phyloP scores from a whole-genome alignment of 2,797 vertebrate genomes.

The Falco rusticolus region DNA sequence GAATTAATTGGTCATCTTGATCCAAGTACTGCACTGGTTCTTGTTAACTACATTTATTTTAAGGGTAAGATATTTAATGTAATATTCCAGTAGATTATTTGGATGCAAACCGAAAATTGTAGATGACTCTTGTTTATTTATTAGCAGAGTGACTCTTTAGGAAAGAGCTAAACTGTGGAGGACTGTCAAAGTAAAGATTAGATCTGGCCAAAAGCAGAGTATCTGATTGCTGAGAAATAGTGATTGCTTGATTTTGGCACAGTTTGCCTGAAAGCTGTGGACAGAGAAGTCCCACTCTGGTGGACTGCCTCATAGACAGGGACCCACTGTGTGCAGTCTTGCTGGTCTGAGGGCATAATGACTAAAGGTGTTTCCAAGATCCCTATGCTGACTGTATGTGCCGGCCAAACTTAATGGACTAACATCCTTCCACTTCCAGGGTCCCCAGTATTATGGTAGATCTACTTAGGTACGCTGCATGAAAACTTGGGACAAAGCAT shows the following conservation, averaged over 20 bases:
- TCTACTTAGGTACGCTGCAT: not conserved
- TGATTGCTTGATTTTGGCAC: not conserved
- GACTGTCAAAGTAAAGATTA: not conserved
- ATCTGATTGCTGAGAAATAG: not conserved
- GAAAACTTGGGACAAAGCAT: not conserved
- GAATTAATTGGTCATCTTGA: slow-evolving; percentile 81
- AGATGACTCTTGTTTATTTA: not conserved
- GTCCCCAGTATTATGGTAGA: not conserved
- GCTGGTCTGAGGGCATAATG: not conserved
- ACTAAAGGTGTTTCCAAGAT: not conserved
- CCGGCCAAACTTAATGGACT: not conserved
- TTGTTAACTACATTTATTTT: slow-evolving; percentile 88
- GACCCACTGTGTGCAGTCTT: not conserved
- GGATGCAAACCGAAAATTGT: not conserved
- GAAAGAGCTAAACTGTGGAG: not conserved
- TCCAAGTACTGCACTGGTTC: slow-evolving; percentile 78
- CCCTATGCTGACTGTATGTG: not conserved
- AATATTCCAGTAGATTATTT: not conserved
- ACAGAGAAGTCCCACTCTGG: not conserved
- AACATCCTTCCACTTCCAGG: not conserved
- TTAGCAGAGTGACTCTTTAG: not conserved
- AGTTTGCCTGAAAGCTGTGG: not conserved
- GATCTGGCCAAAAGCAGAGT: not conserved
- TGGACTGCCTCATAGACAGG: not conserved
- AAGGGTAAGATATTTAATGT: slow-evolving; percentile 80